These are phyloP conservation scores for Melangyna quadrimaculata DNA, from an alignment of 2,888 invertebrate genomes.

Conservation along the genomic window DNA sequence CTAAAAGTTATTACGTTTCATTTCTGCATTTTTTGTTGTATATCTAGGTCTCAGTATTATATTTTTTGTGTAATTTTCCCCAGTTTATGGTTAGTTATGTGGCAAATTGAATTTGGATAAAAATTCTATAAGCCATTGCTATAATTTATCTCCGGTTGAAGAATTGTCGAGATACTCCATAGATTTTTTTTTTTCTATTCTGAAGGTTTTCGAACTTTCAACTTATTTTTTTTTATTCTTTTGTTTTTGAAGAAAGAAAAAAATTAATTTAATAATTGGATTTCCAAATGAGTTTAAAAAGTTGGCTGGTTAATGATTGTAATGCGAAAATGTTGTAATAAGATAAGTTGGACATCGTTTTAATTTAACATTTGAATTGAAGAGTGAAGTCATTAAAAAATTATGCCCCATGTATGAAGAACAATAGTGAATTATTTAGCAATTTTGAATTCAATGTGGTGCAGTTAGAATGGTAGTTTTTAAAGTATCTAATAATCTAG, in stretches of 20 bases:
- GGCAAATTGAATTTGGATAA: constrained; percentile 68
- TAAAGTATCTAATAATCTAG: no score
- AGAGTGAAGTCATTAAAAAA: constrained; percentile 5
- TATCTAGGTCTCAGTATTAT: background rate
- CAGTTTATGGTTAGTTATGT: constrained; percentile 65
- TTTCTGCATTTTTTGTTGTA: constrained; percentile 31
- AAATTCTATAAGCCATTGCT: constrained; percentile 53
- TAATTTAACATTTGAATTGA: constrained; percentile 5
- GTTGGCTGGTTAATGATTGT: constrained; percentile 32
- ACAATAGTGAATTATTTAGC: background rate
- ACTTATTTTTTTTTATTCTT: background rate
- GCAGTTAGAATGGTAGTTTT: no score
- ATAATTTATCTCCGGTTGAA: constrained; percentile 63
- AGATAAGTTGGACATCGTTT: constrained; percentile 26
- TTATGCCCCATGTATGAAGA: background rate
- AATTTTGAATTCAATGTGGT: background rate
- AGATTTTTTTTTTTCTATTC: constrained; percentile 19
- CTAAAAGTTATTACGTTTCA: constrained; percentile 65
- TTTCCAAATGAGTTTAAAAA: constrained; percentile 49
- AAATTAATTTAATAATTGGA: constrained; percentile 44
- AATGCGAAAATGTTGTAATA: constrained; percentile 52
- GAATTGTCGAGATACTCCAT: constrained; percentile 26
- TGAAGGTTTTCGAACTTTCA: background rate
- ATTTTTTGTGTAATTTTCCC: constrained; percentile 21
- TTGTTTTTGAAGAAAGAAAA: constrained; percentile 21